phyloP scores from a whole-genome alignment of 2,113 vertebrate species.

The Glaucidium brasilianum region DNA sequence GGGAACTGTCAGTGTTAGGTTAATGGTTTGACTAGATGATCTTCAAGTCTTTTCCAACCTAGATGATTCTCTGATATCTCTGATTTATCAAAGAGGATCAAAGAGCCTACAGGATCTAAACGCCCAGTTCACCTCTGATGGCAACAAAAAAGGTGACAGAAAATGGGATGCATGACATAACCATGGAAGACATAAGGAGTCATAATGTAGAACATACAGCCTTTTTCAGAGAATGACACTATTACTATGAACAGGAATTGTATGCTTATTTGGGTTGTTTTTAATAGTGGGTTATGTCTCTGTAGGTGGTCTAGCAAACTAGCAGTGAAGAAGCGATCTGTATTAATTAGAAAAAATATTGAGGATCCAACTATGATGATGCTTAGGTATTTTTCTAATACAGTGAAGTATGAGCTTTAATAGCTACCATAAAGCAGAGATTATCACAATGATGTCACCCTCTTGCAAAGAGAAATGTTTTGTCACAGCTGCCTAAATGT shows the following conservation, averaged over 20 bases:
- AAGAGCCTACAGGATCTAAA: neutral
- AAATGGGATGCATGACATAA: neutral
- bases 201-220: neutral
- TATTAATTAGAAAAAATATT: neutral
- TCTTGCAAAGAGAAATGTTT: neutral
- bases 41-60: too few relatives aligned
- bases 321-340: neutral
- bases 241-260: neutral
- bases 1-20: too few relatives aligned
- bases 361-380: neutral
- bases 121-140: neutral
- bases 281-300: neutral
- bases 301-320: neutral
- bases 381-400: neutral
- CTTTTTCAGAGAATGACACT: neutral
- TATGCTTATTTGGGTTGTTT: neutral
- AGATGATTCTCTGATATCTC: neutral
- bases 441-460: neutral
- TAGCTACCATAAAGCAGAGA: neutral
- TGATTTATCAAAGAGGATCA: neutral
- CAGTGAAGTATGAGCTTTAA: neutral
- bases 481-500: neutral
- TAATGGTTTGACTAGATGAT: too few relatives aligned
- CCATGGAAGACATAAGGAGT: neutral
- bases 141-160: neutral